Conservation (phyloP, 2,888 invertebrate genomes). For the Macaria notata region DNA sequence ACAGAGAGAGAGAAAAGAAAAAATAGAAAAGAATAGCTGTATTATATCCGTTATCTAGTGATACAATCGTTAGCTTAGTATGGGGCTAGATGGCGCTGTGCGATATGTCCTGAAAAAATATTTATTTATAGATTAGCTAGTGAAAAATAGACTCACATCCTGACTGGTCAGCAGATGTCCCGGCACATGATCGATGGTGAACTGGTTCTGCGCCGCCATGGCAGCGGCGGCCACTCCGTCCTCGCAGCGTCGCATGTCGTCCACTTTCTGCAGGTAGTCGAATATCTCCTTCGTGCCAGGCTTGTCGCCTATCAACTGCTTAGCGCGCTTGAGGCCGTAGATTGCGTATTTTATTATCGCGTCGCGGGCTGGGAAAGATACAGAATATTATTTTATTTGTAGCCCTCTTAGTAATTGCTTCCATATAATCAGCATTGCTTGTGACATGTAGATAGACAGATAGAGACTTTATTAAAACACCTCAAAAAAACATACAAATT, state of each 20-base stretch:
- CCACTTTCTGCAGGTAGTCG: conserved; percentile 72
- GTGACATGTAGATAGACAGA: no score
- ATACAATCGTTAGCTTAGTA: no score
- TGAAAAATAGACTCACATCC: conserved; percentile 68
- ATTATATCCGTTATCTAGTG: no score
- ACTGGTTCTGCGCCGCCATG: conserved; percentile 73
- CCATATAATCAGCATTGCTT: no score
- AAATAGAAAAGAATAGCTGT: no score
- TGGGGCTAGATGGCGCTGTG: no score
- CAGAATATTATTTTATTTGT: background rate
- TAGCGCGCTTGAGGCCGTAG: conserved; percentile 76
- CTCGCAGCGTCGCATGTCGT: conserved; percentile 74
- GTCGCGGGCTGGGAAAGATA: conserved; percentile 52
- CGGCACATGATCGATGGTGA: conserved; percentile 87
- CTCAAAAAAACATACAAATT: no score
- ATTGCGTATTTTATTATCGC: conserved; percentile 78
- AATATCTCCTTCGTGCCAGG: conserved; percentile 63
- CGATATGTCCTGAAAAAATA: no score
- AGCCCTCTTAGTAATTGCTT: no score
- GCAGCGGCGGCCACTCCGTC: conserved; percentile 76
- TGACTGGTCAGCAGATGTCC: conserved; percentile 84
- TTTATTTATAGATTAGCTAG: no score
- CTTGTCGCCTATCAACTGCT: conserved; percentile 61
- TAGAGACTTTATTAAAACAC: no score
- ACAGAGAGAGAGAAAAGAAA: no score